Evolutionary conservation across 1,140 invertebrate genomes (phyloP).

Genomic region (Dinoponera quadriceps): DNA sequence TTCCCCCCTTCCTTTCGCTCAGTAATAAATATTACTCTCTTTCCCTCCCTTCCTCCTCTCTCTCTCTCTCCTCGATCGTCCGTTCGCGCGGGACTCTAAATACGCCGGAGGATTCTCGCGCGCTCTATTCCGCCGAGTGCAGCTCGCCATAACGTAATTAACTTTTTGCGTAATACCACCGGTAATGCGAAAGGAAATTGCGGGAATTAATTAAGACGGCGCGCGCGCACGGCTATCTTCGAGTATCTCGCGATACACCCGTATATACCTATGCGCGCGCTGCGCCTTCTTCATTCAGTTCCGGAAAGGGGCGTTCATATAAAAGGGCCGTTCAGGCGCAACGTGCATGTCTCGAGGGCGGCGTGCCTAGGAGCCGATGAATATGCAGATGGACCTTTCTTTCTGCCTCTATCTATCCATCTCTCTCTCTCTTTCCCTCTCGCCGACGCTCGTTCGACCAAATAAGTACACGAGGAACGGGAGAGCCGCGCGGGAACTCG

Average conservation of each 20-base stretch:
- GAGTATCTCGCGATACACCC: neutral
- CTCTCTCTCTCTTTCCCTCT: constrained; percentile 1
- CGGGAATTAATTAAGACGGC: constrained; percentile 46
- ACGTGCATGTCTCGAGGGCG: constrained; percentile 46
- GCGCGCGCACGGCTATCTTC: constrained; percentile 7
- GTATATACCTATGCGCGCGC: neutral
- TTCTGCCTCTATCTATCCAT: constrained; percentile 14
- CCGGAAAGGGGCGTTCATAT: constrained; percentile 10
- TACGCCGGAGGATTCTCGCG: neutral
- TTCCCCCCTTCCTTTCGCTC: too few relatives aligned
- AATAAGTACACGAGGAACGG: constrained; percentile 57
- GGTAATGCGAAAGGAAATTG: constrained; percentile 49
- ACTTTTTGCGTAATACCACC: constrained; percentile 27
- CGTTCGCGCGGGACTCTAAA: neutral
- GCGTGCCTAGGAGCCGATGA: constrained; percentile 64
- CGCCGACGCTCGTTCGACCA: constrained; percentile 38
- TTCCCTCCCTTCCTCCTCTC: too few relatives aligned
- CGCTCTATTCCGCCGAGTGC: neutral
- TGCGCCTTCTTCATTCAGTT: constrained; percentile 51
- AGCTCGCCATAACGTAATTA: constrained; percentile 22
- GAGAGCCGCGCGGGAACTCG: neutral
- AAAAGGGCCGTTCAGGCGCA: constrained; percentile 57
- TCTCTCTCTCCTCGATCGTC: too few relatives aligned
- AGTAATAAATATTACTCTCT: too few relatives aligned
- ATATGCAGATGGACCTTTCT: constrained; percentile 73